Percentiles rank a stretch among this genome's conserved stretches.
These are phyloP conservation scores for Diuraphis noxia DNA, from an alignment of 1,140 invertebrate species.

Conservation along the genomic window DNA sequence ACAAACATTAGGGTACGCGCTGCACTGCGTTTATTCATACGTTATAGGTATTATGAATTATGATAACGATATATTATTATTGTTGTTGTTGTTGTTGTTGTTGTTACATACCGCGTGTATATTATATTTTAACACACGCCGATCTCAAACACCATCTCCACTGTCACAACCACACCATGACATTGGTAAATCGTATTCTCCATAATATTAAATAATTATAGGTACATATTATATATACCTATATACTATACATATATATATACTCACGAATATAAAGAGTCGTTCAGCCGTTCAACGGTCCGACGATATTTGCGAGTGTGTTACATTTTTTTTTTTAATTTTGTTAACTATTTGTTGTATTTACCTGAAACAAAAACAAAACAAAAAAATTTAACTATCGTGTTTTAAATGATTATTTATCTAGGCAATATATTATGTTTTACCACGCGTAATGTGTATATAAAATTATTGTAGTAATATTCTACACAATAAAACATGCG, in stretches of 20 bases:
- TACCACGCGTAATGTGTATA: neutral
- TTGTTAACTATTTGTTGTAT: neutral
- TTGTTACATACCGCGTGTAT: neutral
- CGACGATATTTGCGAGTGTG: neutral
- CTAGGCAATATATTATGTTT: neutral
- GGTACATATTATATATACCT: no score
- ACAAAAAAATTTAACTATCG: neutral
- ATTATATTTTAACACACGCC: neutral
- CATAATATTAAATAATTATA: no score
- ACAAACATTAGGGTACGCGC: neutral
- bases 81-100: no score
- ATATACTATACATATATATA: no score
- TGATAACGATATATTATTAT: neutral
- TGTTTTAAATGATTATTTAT: neutral
- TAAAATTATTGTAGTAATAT: neutral
- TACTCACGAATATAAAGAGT: neutral
- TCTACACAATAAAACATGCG: neutral
- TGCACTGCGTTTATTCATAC: neutral
- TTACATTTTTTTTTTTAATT: neutral
- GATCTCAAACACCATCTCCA: neutral
- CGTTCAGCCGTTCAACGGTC: neutral
- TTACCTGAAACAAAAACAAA: conserved; percentile 39
- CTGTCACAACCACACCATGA: neutral
- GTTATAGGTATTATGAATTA: neutral
- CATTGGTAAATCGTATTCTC: neutral